Conservation (phyloP, 2,888 invertebrate species). For the Entomobrya multifasciata region DNA sequence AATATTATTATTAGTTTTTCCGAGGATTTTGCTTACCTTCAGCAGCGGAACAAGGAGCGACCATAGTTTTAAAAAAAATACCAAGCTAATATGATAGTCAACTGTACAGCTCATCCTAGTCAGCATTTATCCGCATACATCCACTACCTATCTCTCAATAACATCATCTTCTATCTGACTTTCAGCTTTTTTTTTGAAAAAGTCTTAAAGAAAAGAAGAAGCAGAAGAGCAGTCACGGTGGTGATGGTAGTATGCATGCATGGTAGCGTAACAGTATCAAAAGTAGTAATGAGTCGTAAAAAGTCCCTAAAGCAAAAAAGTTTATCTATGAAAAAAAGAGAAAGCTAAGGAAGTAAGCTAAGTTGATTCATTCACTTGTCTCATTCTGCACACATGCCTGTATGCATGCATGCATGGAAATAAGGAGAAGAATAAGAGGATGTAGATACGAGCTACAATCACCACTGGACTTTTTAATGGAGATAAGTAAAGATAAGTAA, state of each 20-base stretch:
- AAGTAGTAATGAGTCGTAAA: slow-evolving; percentile 72
- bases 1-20: no score
- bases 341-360: no score
- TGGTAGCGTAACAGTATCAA: slow-evolving; percentile 65
- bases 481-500: slow-evolving; percentile 20
- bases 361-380: no score
- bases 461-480: slow-evolving; percentile 50
- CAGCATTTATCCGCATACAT: slow-evolving; percentile 26
- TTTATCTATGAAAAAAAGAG: slow-evolving; percentile 53
- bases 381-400: slow-evolving; percentile 25
- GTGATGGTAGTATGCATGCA: no score
- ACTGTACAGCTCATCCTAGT: not conserved
- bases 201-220: slow-evolving; percentile 37
- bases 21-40: not conserved
- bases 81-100: slow-evolving; percentile 1
- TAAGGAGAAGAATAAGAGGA: not conserved
- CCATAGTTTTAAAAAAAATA: slow-evolving; percentile 20
- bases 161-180: not conserved
- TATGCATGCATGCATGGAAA: not conserved
- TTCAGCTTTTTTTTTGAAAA: slow-evolving; percentile 36
- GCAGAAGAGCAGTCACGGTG: slow-evolving; percentile 39
- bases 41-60: not conserved
- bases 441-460: slow-evolving; percentile 27
- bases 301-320: slow-evolving; percentile 69
- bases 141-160: no score